Base-by-base conservation (phyloP, 2,888 invertebrate genomes). In the Cinara cedri region DNA sequence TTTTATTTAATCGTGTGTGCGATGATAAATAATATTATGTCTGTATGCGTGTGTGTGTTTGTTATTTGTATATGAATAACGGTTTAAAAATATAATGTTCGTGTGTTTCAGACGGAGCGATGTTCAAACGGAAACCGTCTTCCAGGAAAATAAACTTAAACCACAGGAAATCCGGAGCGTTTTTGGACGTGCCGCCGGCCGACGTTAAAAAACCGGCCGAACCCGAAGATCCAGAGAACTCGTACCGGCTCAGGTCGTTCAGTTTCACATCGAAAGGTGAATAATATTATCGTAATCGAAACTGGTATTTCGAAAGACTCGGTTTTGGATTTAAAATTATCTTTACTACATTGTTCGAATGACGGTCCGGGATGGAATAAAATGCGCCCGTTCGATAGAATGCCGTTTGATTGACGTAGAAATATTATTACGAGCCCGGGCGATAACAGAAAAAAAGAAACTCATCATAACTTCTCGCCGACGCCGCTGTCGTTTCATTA, bases 71-170 rank as follows among this genome's bases (percentile, higher is more conserved):
- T 10, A 24, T 21, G 46, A 34, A 49, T 26, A 46, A 24, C 14
- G 26, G n/a, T 76, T 66, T 76, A 76, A 66, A 74, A 76, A 76
- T 66, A 76, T 54, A 76, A 57, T n/a, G 19, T 90, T 21, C 24
- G 34, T 54, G 0, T 91, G 91, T 60, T 92, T 91, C 1, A 89
- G 90, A 83, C 89, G 74, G 65, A 1, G 54, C 1, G 85, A 89
- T 70, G 87, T 89, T 54, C 87, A 89, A 83, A 84, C 82, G 84
- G 84, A 82, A 86, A 85, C 85, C 86, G 84, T 83, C 86, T 84
- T 81, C 83, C 13, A 87, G 90, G 4, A 83, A 87, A 21, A 87
- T 86, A 66, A 86, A 86, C 66, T 86, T 86, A 26, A 86, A 71
- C 24, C 81, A 82, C 60, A 66, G 82, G 44, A 82, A 81, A 80